Evolutionary conservation across 2,888 invertebrate species (phyloP), one percentile per base, ranked within the genome.

Genomic region (Lasioglossum oenotherae): DNA sequence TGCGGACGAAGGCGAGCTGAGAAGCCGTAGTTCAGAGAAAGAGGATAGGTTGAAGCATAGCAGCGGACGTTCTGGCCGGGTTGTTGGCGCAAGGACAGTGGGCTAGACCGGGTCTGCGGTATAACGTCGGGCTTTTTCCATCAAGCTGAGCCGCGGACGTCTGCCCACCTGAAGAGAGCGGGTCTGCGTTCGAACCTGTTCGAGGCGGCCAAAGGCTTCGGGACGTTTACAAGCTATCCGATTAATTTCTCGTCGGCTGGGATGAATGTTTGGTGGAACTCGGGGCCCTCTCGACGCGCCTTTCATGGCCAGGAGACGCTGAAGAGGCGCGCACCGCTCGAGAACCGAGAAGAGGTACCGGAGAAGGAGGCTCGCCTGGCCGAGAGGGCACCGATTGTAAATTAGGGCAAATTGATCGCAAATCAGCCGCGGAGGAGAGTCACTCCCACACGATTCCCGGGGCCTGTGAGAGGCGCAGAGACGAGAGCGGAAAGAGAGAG

Each of bases 361-460:
- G 27, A 53, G 53, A 23, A 53, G 53, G 53, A 53, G 53, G 53
- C 53, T 16, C 79, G 71, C 78, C 31, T 19, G 69, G 72, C 82
- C 82, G 53, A 53, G 80, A 80, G 74, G 81, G 80, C 81, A 92
- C 89, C 92, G 93, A 93, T 93, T 94, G 93, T 94, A 94, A 94
- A 94, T 94, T 94, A 94, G 93, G 92, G 93, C 94, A 94, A 94
- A 94, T 94, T 94, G 94, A 94, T 94, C 94, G 94, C 94, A 94
- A 94, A 94, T 94, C 94, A 94, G 93, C 88, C 89, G 87, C 84
- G 74, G 84, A 85, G 84, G 88, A 81, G 83, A 82, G 84, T 83
- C 78, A 86, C 90, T 86, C 88, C 90, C 86, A 91, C 90, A 87
- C 87, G 80, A 89, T 84, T 78, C 71, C 35, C 67, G 35, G 35